Evolutionary conservation across 2,888 invertebrate genomes (phyloP).

Genomic region (Pocota personata): DNA sequence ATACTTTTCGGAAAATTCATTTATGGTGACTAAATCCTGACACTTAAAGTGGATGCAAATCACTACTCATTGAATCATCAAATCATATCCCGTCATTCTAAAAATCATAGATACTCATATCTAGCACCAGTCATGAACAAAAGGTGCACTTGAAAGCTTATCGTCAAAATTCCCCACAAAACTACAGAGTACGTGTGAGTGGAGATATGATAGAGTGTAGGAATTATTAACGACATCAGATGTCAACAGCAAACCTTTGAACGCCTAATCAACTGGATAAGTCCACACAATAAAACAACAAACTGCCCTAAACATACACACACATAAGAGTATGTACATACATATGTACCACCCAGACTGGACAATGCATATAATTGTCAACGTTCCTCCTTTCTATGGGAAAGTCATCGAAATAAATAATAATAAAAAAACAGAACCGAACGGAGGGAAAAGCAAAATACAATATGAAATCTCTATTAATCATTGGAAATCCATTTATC

Average conservation of each 20-base stretch:
- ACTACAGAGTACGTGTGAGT: constrained; percentile 12
- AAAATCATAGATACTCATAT: background rate
- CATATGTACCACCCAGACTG: background rate
- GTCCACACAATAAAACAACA: constrained; percentile 55
- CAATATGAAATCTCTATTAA: constrained; percentile 66
- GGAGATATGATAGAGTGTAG: constrained; percentile 48
- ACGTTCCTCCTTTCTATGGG: background rate
- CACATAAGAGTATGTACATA: background rate
- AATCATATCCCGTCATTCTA: background rate
- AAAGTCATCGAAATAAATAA: constrained; percentile 28
- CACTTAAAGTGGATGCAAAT: background rate
- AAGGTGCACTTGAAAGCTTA: constrained; percentile 35
- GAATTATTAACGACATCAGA: constrained; percentile 68
- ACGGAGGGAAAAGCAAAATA: constrained; percentile 33
- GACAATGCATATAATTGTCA: constrained; percentile 58
- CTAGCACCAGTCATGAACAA: constrained; percentile 7
- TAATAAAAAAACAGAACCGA: constrained; percentile 15
- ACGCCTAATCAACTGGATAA: constrained; percentile 70
- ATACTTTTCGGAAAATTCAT: background rate
- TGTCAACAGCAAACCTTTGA: constrained; percentile 67
- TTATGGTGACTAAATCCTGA: background rate
- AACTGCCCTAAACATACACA: constrained; percentile 5
- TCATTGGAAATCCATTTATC: constrained; percentile 68
- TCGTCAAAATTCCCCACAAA: constrained; percentile 1
- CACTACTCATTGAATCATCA: background rate